Percentiles rank a stretch among this genome's conserved stretches.
Conservation (phyloP, 2,888 invertebrate genomes). For the Drosophila anomalata region DNA sequence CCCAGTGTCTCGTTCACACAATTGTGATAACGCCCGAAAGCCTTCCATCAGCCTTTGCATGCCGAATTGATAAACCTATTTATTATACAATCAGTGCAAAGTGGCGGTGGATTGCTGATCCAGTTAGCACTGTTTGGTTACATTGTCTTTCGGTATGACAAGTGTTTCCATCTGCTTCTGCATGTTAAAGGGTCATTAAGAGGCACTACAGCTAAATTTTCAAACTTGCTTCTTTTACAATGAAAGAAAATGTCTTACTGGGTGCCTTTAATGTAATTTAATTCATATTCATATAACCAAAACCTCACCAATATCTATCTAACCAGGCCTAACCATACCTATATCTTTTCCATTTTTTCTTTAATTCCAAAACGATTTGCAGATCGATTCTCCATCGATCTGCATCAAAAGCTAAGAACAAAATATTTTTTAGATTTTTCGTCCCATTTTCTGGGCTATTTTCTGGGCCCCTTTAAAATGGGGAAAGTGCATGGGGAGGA, state of each 20-base stretch:
- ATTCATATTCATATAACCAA: too few species aligned
- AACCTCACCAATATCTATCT: too few species aligned
- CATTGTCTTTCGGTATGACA: background rate
- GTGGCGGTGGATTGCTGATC: background rate
- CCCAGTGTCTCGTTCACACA: conserved; percentile 50
- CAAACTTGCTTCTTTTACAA: background rate
- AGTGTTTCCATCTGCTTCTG: background rate
- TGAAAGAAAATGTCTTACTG: background rate
- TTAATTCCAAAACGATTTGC: too few species aligned
- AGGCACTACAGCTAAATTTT: background rate
- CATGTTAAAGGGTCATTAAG: background rate
- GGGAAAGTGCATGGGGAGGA: too few species aligned
- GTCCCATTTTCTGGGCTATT: too few species aligned
- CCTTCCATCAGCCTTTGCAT: conserved; percentile 7
- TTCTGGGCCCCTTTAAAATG: too few species aligned
- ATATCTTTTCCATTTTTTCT: too few species aligned
- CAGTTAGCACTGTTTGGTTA: conserved; percentile 1
- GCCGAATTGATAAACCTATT: conserved; percentile 22
- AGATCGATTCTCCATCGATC: too few species aligned
- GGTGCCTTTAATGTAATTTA: too few species aligned
- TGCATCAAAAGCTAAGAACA: too few species aligned
- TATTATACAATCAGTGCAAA: conserved; percentile 17
- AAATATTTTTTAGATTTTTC: too few species aligned
- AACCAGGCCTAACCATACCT: too few species aligned
- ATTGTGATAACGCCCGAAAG: conserved; percentile 23